Evolutionary conservation across 1,140 invertebrate genomes (phyloP), one percentile per base, ranked within the genome.

Genomic region (Drosophila miranda): DNA sequence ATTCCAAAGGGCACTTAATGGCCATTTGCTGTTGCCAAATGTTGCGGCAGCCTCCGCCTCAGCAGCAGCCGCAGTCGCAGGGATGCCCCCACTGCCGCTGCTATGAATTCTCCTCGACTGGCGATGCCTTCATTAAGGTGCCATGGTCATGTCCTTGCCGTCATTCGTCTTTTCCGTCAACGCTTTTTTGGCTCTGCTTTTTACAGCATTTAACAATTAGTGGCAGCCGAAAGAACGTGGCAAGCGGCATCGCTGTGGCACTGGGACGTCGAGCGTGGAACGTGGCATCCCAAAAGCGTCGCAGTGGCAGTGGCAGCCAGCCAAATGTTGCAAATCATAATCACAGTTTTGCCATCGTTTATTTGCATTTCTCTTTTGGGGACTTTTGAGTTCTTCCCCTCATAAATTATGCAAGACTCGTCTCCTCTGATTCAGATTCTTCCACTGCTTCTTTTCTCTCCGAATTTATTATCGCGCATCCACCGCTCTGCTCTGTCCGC

Each of bases 351-450:
- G 5, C n/a, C 28, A 64, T 44, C n/a, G 30, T 51, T 74, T 73
- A 45, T 72, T 72, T 77, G 41, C 57, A 67, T 53, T 79, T 41
- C 14, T 28, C 34, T 53, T 53, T 61, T 43, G n/a, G 42, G 30
- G 9, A 8, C 34, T 38, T 53, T 62, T 54, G 23, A 48, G n/a
- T 43, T 41, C 34, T 49, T 50, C 41, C 21, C 6, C 55, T 48
- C 63, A 76, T 78, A 78, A 87, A 87, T 77, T 81, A 86, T 86
- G 80, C 72, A 73, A 61, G 28, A 49, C 64, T 59, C 69, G 73
- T 55, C 45, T 16, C 44, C 52, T 19, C 34, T 49, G 52, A 38
- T 56, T 68, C 42, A 43, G 23, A 23, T 23, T 23, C 56, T 68
- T 56, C 45, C 7, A 30, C 26, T 54, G 45, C 11, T 13, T 49